Conservation (phyloP, 2,888 invertebrate species). For the Drosophila tripunctata region DNA sequence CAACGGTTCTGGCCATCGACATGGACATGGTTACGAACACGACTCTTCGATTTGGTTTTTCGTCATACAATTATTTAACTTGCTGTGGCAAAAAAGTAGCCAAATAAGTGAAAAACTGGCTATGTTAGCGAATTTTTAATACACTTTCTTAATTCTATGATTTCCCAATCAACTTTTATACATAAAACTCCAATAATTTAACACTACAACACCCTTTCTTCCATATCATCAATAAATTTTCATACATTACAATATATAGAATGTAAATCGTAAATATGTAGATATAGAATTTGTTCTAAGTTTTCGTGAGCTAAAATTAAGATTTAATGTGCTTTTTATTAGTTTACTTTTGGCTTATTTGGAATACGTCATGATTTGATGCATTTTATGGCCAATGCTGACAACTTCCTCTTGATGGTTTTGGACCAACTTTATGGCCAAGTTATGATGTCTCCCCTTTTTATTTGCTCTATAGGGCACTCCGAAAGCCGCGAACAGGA, state of each 20-base stretch:
- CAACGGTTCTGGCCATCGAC: constrained; percentile 5
- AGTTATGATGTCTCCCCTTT: constrained; percentile 29
- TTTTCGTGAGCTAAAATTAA: neutral
- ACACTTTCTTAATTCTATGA: neutral
- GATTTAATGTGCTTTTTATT: neutral
- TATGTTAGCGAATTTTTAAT: neutral
- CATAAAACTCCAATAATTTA: no score
- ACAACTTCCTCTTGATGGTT: constrained; percentile 21
- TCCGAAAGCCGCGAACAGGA: constrained; percentile 47
- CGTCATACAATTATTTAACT: constrained; percentile 41
- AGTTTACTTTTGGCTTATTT: neutral
- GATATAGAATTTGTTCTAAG: neutral
- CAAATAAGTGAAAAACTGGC: neutral
- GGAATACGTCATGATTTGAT: constrained; percentile 1
- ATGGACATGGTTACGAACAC: constrained; percentile 1
- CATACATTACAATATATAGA: no score
- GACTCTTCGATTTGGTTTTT: constrained; percentile 1
- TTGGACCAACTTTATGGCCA: constrained; percentile 44
- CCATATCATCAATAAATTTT: no score
- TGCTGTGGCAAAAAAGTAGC: constrained; percentile 5
- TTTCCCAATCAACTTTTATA: no score
- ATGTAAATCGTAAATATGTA: no score
- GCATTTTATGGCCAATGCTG: constrained; percentile 29
- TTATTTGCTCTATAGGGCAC: constrained; percentile 26
- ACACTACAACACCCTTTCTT: no score